Evolutionary conservation across 2,797 vertebrate genomes (phyloP).

Genomic region (Nannoperca australis): DNA sequence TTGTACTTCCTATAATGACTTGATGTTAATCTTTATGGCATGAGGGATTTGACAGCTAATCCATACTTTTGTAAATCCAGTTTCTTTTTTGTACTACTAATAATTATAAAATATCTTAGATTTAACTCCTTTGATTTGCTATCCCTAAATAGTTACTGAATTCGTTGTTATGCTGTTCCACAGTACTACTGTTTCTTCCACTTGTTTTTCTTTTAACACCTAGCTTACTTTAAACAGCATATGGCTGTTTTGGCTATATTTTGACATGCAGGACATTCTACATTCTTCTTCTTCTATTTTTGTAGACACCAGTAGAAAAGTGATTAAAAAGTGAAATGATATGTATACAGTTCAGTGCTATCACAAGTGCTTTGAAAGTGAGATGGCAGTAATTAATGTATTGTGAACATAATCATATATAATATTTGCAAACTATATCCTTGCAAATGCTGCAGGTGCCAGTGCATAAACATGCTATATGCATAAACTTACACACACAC

Average conservation of each 20-base stretch:
- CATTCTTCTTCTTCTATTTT: not conserved
- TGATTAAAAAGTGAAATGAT: not conserved
- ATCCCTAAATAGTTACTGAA: no score
- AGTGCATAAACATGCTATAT: not conserved
- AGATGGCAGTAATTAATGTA: not conserved
- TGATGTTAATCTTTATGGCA: no score
- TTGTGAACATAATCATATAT: not conserved
- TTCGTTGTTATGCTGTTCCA: no score
- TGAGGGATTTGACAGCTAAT: no score
- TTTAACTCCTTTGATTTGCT: no score
- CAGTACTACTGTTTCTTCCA: no score
- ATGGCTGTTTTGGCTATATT: not conserved
- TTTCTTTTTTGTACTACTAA: no score
- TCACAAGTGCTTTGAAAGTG: no score
- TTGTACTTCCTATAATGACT: no score
- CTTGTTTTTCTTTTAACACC: no score
- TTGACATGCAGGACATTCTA: not conserved
- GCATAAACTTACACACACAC: not conserved
- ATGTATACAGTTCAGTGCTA: not conserved
- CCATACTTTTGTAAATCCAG: no score
- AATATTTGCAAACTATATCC: not conserved
- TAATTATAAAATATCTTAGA: no score
- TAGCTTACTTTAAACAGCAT: not conserved
- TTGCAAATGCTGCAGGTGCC: not conserved
- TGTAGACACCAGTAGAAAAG: not conserved